Evolutionary conservation across 2,888 invertebrate genomes (phyloP), one percentile per base, ranked within the genome.

Genomic region (Caenorhabditis parvicauda): DNA sequence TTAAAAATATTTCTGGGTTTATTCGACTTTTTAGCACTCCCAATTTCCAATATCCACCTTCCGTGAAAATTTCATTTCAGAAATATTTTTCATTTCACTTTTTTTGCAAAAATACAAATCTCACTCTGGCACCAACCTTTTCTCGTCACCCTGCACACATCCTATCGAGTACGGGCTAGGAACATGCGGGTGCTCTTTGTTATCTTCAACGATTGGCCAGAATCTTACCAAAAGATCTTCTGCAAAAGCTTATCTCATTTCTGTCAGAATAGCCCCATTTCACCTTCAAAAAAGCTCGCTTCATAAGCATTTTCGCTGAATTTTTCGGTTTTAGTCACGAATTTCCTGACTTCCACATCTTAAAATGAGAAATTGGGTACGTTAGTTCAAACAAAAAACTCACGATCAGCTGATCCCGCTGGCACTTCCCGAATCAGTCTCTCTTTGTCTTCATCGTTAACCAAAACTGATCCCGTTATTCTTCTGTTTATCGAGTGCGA

Each of bases 401-500:
- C n/a, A 9, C 29, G 1, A 21, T 45, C 46, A 42, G 53, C 28
- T 5, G 17, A 22, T 4, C 38, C 17, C 29, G 59, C 12, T 1
- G 66, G 53, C 21, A 61, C 47, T 9, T 50, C 29, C 35, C 42
- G 62, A 3, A 59, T 35, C 7, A 44, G 50, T 3, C 47, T 32
- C n/a, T 48, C 59, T n/a, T 22, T 37, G 19, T 61, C 60, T n/a
- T n/a, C n/a, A n/a, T n/a, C n/a, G n/a, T n/a, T n/a, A 2, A 64
- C 21, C 17, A 41, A 27, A 12, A 62, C 53, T 2, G 58, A 48
- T 1, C 59, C 55, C 17, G 54, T 55, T 25, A 67, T 54, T 32
- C 70, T 42, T 22, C 55, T 51, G 27, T 61, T 64, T 3, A 67
- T 38, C 12, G 70, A 54, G 12, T 67, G 64, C 1, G 54, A 49